These are phyloP conservation scores for Cabera pusaria DNA, from an alignment of 2,888 invertebrate genomes.

Conservation along the genomic window DNA sequence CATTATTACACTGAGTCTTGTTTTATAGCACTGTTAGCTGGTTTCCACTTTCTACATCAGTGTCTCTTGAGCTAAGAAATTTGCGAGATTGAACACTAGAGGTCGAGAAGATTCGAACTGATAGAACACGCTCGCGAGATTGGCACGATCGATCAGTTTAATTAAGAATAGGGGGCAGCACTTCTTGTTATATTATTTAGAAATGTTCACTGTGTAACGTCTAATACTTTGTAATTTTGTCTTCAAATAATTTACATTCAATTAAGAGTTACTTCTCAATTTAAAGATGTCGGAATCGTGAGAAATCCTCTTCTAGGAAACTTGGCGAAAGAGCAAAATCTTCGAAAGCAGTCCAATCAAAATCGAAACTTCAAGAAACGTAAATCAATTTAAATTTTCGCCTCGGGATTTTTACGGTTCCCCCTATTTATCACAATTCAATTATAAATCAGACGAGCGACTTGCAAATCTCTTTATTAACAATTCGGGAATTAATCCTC, in stretches of 20 bases:
- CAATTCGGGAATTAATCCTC: conserved; percentile 13
- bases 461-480: conserved; percentile 18
- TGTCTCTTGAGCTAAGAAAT: conserved; percentile 29
- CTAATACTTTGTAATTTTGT: too few species aligned
- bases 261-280: too few species aligned
- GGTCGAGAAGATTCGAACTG: conserved; percentile 13
- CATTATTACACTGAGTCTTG: conserved; percentile 45
- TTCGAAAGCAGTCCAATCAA: conserved; percentile 13
- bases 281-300: too few species aligned
- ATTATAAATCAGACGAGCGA: conserved; percentile 19
- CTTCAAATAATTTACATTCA: too few species aligned
- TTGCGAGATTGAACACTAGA: conserved; percentile 13
- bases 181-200: too few species aligned
- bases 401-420: conserved; percentile 44
- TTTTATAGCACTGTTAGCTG: conserved; percentile 35
- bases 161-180: too few species aligned
- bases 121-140: conserved; percentile 8
- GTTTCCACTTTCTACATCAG: conserved; percentile 39
- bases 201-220: too few species aligned
- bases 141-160: neutral
- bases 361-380: conserved; percentile 11
- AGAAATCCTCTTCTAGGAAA: too few species aligned
- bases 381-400: conserved; percentile 14
- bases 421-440: conserved; percentile 36
- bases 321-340: conserved; percentile 7